Base-by-base conservation (phyloP, 2,888 invertebrate species). In the Rhagonycha lutea region DNA sequence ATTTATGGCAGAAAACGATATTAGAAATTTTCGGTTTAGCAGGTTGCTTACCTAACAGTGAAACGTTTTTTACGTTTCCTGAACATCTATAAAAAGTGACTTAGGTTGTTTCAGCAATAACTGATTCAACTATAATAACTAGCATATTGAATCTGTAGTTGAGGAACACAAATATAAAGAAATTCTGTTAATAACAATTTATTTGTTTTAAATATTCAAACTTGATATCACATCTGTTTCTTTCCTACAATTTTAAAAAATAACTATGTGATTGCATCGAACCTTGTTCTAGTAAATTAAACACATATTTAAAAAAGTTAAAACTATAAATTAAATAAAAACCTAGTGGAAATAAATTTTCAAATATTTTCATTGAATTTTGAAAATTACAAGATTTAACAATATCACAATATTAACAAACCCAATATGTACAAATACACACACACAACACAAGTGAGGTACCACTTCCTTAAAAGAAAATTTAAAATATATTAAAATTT, bases 351-450 rank as follows among this genome's bases (percentile, higher is more conserved):
- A 26, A 23, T 24, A 5, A 26, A 65, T 65, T 23, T 65, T 26
- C 23, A 24, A 65, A 65, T 47, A 47, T 26, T 65, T 65, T 65
- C 0, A 24, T 14, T 1, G 10, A 65, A 65, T 24, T 65, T 24
- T 23, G 24, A 65, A 65, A 24, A 65, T 65, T 26, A 24, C 26
- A 65, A 70, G 18, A 61, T 70, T 62, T 70, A 76, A 76, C 76
- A 76, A 76, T 76, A 76, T 76, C 76, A 76, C 76, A 76, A 69
- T 23, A 76, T 47, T 67, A 32, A 73, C 65, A 70, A 61, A 73
- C 69, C 70, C 73, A 73, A 76, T 65, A 24, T 65, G 63, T 24
- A 65, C 23, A 47, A 47, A 47, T 47, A 47, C 47, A 47, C 47
- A 12, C 32, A 47, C 47, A 47, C 47, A 47, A 47, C 47, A 47